These are phyloP conservation scores for Palloptera scutellata DNA, from an alignment of 2,888 invertebrate genomes.

Conservation along the genomic window DNA sequence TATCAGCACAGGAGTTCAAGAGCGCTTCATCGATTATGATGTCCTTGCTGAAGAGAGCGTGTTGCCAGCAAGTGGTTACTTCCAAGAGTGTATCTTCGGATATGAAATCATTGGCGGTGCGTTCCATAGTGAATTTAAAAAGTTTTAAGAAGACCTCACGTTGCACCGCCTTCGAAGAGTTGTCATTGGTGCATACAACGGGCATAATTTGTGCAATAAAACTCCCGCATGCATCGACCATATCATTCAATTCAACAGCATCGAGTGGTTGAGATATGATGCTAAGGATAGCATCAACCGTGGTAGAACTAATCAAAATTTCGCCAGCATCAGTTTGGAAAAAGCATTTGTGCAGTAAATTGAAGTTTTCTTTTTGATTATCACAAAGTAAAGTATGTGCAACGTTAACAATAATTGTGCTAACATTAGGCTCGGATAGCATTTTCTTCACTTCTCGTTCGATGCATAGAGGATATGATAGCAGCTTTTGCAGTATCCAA, in stretches of 20 bases:
- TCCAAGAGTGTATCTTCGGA: constrained; percentile 68
- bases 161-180: constrained; percentile 59
- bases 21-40: constrained; percentile 50
- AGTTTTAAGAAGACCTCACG: constrained; percentile 65
- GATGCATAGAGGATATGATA: constrained; percentile 60
- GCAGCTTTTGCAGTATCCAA: constrained; percentile 56
- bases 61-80: constrained; percentile 69
- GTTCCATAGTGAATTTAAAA: constrained; percentile 65
- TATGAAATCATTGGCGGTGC: constrained; percentile 52
- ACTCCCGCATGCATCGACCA: constrained; percentile 66
- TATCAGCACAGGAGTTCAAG: constrained; percentile 47
- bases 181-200: constrained; percentile 65
- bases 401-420: constrained; percentile 51
- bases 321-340: constrained; percentile 62
- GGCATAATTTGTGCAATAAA: constrained; percentile 67
- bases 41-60: constrained; percentile 64
- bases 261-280: constrained; percentile 54
- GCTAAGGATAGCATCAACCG: constrained; percentile 57
- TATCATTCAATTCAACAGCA: constrained; percentile 43
- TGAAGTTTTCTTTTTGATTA: constrained; percentile 55
- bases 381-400: constrained; percentile 52
- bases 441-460: constrained; percentile 57
- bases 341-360: constrained; percentile 62
- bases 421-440: constrained; percentile 50
- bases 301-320: constrained; percentile 55